Percentiles rank a stretch among this genome's conserved stretches.
phyloP scores from a whole-genome alignment of 2,888 invertebrate genomes.

The Rhagonycha lutea region DNA sequence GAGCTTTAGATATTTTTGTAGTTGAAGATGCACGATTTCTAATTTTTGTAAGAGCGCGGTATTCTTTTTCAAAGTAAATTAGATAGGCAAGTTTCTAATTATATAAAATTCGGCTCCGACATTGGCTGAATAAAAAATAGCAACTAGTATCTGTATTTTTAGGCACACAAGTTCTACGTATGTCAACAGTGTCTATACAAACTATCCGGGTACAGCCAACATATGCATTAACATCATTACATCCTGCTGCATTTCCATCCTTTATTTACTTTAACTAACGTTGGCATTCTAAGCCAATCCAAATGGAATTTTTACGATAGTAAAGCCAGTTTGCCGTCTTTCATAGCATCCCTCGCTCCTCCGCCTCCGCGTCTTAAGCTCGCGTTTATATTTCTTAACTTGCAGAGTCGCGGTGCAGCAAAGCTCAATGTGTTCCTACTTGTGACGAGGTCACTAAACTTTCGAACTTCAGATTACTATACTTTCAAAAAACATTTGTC shows the following conservation, averaged over 20 bases:
- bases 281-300: constrained; percentile 21
- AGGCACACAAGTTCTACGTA: constrained; percentile 2
- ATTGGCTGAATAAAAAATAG: not conserved
- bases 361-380: constrained; percentile 34
- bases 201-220: not conserved
- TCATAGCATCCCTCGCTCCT: constrained; percentile 16
- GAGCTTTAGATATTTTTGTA: not conserved
- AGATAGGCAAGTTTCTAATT: not conserved
- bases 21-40: not conserved
- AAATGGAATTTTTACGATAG: constrained; percentile 12
- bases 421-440: constrained; percentile 55
- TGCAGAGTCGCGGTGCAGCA: constrained; percentile 47
- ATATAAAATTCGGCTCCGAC: not conserved
- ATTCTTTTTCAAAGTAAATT: not conserved
- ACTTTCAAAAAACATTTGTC: constrained; percentile 41
- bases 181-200: constrained; percentile 1
- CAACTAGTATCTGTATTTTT: not conserved
- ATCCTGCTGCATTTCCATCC: constrained; percentile 6
- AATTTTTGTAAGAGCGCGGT: not conserved
- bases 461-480: constrained; percentile 50
- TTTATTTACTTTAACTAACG: not conserved
- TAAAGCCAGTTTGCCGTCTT: constrained; percentile 17
- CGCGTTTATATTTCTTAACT: constrained; percentile 40
- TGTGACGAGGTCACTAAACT: constrained; percentile 54
- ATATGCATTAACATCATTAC: constrained; percentile 5